Conservation (phyloP, 2,888 invertebrate species). For the Ochlodes sylvanus region DNA sequence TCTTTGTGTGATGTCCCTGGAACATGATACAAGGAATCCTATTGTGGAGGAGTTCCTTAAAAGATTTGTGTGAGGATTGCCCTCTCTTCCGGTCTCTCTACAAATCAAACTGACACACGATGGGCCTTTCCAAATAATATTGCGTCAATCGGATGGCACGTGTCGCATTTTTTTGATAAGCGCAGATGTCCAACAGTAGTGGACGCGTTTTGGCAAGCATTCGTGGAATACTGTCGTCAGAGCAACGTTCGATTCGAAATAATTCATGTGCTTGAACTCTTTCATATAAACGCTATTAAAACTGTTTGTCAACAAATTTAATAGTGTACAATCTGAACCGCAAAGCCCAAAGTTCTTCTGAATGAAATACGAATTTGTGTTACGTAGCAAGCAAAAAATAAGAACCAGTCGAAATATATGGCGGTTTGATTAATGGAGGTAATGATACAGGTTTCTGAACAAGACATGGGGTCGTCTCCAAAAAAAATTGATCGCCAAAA, state of each 20-base stretch:
- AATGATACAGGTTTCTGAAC: constrained; percentile 35
- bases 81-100: too few relatives aligned
- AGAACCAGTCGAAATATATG: constrained; percentile 27
- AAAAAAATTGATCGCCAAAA: constrained; percentile 24
- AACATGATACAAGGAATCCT: too few relatives aligned
- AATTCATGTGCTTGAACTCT: background rate
- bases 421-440: constrained; percentile 31
- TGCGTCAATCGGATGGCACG: constrained; percentile 32
- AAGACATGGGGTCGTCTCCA: constrained; percentile 4
- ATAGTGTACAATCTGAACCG: background rate
- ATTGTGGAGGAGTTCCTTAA: too few relatives aligned
- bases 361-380: constrained; percentile 22
- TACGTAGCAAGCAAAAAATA: background rate
- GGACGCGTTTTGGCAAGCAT: constrained; percentile 25
- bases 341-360: constrained; percentile 7
- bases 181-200: constrained; percentile 7
- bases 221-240: constrained; percentile 24
- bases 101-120: too few relatives aligned
- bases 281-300: background rate
- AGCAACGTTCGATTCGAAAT: constrained; percentile 9
- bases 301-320: background rate
- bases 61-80: too few relatives aligned
- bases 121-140: constrained; percentile 17
- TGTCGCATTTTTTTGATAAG: constrained; percentile 28
- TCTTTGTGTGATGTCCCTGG: too few relatives aligned